Conservation (phyloP, 1,140 invertebrate genomes). For the Battus philenor region DNA sequence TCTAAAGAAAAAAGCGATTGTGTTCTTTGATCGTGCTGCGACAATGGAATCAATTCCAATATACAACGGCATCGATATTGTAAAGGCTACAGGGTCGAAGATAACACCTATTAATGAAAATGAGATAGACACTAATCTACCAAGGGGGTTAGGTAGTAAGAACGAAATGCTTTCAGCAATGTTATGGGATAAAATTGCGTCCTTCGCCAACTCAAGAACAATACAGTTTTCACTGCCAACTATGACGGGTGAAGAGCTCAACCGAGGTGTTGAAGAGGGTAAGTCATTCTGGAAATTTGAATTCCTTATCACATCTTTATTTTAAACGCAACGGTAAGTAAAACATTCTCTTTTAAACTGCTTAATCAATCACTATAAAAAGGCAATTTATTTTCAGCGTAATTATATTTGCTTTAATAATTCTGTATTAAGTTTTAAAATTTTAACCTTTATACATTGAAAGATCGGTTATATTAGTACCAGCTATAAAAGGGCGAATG, state of each 20-base stretch:
- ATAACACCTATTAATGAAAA: constrained; percentile 73
- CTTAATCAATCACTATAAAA: not conserved
- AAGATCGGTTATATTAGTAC: not conserved
- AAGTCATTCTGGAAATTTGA: too few species aligned
- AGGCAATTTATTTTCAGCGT: not conserved
- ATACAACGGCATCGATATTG: constrained; percentile 80
- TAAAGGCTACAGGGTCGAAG: constrained; percentile 74
- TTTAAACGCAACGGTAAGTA: too few species aligned
- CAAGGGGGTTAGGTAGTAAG: constrained; percentile 78
- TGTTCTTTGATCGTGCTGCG: constrained; percentile 83
- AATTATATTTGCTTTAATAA: not conserved
- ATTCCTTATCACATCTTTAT: too few species aligned
- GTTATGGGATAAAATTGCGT: constrained; percentile 82
- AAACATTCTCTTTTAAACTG: not conserved
- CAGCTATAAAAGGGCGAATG: too few species aligned
- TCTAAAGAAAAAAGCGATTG: constrained; percentile 87
- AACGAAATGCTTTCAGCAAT: constrained; percentile 82
- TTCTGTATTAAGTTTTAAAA: not conserved
- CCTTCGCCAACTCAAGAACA: constrained; percentile 80
- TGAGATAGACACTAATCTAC: constrained; percentile 81
- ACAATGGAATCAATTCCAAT: constrained; percentile 82
- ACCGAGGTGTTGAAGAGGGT: constrained; percentile 10
- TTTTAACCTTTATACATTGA: not conserved
- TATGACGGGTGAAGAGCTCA: constrained; percentile 10
- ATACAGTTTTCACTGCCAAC: constrained; percentile 11